These are phyloP conservation scores for Spilogale gracilis DNA, from an alignment of 2,113 vertebrate species.

Conservation along the genomic window DNA sequence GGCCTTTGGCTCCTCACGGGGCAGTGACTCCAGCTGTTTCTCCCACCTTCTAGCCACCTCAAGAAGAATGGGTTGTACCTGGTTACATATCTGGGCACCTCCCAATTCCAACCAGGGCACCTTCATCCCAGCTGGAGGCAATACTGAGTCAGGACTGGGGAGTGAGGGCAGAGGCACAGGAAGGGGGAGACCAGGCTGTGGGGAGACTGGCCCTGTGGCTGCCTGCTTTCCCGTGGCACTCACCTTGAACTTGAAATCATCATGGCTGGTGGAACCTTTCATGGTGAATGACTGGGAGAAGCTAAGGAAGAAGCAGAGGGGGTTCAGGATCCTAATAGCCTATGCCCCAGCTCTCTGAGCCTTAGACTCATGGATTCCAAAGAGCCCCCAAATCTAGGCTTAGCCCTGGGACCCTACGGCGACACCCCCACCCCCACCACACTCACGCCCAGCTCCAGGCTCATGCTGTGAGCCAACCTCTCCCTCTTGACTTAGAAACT, in stretches of 20 bases:
- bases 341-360: accelerated
- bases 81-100: not conserved
- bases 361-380: not conserved
- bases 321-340: not conserved
- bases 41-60: not conserved
- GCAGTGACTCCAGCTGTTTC: not conserved
- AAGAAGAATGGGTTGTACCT: not conserved
- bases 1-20: not conserved
- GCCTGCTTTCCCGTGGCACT: not conserved
- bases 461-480: accelerated
- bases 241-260: constrained; percentile 98
- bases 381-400: not conserved
- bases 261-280: constrained; percentile 97
- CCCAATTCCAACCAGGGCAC: not conserved
- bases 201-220: not conserved
- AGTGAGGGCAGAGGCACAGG: not conserved
- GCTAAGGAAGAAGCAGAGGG: constrained; percentile 82
- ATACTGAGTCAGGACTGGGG: not conserved
- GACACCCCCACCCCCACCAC: too few species aligned
- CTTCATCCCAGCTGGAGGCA: not conserved
- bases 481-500: constrained; percentile 41
- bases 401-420: not conserved
- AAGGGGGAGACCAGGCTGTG: not conserved
- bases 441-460: not conserved
- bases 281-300: constrained; percentile 92